These are phyloP conservation scores for Metopia argyrocephala DNA, from an alignment of 2,888 invertebrate species.

Conservation along the genomic window DNA sequence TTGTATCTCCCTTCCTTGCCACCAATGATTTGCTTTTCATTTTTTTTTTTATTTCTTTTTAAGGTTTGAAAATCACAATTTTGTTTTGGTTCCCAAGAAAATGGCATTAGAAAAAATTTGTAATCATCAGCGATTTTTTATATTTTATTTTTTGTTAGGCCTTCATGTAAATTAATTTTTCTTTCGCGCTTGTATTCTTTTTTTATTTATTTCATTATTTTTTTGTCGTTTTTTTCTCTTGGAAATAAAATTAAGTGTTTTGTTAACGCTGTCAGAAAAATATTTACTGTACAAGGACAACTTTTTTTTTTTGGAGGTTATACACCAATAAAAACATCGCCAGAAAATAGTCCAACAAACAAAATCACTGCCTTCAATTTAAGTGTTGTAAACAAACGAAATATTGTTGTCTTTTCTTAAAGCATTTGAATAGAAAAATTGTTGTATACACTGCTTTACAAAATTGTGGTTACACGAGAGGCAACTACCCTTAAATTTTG, in stretches of 20 bases:
- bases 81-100: too few relatives aligned
- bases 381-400: conserved; percentile 38
- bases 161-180: conserved; percentile 59
- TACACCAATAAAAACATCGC: conserved; percentile 23
- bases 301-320: conserved; percentile 23
- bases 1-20: not conserved
- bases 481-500: too few relatives aligned
- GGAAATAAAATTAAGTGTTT: conserved; percentile 59
- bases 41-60: too few relatives aligned
- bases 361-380: conserved; percentile 43
- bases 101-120: conserved; percentile 33
- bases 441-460: too few relatives aligned
- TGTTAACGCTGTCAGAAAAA: conserved; percentile 47
- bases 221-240: conserved; percentile 1
- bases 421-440: too few relatives aligned
- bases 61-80: conserved; percentile 26
- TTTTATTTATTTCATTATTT: conserved; percentile 1
- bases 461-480: too few relatives aligned
- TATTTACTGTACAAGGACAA: conserved; percentile 21
- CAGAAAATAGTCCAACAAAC: conserved; percentile 4
- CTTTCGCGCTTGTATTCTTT: conserved; percentile 27
- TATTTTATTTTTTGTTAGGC: not conserved
- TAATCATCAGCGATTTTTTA: conserved; percentile 40
- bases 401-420: too few relatives aligned
- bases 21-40: conserved; percentile 2